phyloP scores from a whole-genome alignment of 2,113 vertebrate species.

The Muntiacus reevesi region DNA sequence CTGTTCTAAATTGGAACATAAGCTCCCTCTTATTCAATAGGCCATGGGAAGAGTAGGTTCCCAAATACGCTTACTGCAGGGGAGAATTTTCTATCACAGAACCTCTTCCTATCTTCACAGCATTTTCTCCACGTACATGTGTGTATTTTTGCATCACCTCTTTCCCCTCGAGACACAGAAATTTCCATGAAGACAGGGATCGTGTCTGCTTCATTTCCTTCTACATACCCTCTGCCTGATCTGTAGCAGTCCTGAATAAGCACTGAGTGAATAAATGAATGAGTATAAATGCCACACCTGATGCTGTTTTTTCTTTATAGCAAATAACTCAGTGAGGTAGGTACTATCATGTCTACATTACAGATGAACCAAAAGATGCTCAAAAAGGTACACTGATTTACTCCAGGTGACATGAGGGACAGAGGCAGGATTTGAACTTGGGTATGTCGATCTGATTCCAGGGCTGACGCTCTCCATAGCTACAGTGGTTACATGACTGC shows the following conservation, averaged over 20 bases:
- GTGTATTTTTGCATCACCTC: background rate
- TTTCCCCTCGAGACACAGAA: background rate
- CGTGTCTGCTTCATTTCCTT: background rate
- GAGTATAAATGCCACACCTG: fast-evolving
- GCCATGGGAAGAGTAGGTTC: background rate
- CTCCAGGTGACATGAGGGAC: background rate
- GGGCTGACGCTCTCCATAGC: background rate
- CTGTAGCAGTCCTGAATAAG: background rate
- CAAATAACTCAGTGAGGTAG: background rate
- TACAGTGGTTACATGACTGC: background rate
- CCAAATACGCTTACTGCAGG: background rate
- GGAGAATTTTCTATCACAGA: background rate
- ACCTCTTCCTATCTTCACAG: background rate
- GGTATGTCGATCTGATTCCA: background rate
- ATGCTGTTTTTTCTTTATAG: background rate
- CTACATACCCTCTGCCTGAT: background rate
- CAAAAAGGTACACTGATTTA: background rate
- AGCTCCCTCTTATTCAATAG: background rate
- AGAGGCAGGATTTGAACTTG: background rate
- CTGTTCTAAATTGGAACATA: background rate
- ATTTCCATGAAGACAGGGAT: background rate
- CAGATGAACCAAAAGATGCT: background rate
- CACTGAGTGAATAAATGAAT: background rate
- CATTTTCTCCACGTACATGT: background rate
- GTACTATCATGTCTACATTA: background rate